phyloP scores from a whole-genome alignment of 2,113 vertebrate genomes.

The Cairina moschata region DNA sequence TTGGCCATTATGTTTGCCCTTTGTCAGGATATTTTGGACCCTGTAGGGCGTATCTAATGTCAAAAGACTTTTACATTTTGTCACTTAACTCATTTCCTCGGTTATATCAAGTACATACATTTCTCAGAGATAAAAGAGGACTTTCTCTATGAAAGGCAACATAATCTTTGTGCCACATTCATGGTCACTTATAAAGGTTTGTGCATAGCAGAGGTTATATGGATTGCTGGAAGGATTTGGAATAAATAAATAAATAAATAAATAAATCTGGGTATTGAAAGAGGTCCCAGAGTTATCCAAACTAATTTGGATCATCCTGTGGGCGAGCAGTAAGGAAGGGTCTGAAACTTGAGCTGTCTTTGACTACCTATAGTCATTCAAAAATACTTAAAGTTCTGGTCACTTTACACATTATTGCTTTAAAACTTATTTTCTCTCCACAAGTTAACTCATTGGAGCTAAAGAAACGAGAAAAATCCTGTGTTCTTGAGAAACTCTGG shows the following conservation, averaged over 20 bases:
- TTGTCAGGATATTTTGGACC: neutral
- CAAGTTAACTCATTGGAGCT: neutral
- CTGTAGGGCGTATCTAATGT: neutral
- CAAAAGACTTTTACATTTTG: neutral
- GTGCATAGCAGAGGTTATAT: neutral
- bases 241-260: neutral
- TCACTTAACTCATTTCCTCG: neutral
- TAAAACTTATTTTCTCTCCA: neutral
- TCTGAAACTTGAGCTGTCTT: neutral
- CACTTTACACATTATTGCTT: neutral
- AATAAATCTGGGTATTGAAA: neutral
- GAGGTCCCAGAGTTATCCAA: neutral
- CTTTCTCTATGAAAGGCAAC: neutral
- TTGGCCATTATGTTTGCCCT: neutral
- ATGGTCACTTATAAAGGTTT: neutral
- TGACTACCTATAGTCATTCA: neutral
- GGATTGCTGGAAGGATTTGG: neutral
- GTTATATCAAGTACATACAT: neutral
- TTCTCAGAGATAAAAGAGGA: neutral
- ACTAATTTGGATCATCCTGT: neutral
- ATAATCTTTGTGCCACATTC: neutral
- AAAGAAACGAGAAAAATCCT: neutral
- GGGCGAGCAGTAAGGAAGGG: neutral
- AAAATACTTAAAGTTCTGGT: neutral
- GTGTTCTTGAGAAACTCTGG: neutral